Evolutionary conservation across 2,113 vertebrate species (phyloP).

Genomic region (Acrocephalus kingi): DNA sequence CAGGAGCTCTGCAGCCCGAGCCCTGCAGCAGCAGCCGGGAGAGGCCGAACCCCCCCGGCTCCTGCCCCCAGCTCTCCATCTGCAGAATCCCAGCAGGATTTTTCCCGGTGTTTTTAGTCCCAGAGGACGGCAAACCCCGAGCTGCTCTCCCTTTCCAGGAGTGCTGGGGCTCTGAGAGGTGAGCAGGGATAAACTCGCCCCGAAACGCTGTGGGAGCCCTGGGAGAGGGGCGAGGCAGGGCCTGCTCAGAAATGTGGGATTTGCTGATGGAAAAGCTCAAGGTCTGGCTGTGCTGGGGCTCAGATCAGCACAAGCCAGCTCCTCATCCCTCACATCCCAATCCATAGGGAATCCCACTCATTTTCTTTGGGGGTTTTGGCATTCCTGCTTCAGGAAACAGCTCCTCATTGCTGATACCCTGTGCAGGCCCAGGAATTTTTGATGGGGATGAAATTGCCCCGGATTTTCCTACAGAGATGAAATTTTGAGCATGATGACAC

Average conservation of each 20-base stretch:
- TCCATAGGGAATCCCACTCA: rapidly evolving
- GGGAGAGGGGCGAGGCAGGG: background rate
- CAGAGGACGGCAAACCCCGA: rapidly evolving
- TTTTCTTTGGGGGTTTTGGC: background rate
- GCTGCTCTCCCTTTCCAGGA: background rate
- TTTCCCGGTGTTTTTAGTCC: background rate
- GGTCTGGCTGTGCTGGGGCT: background rate
- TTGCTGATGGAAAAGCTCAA: background rate
- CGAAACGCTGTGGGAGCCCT: background rate
- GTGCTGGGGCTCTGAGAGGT: background rate
- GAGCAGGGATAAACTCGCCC: background rate
- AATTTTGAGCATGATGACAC: rapidly evolving
- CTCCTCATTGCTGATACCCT: background rate
- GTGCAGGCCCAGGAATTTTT: background rate
- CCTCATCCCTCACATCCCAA: background rate
- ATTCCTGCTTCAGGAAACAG: background rate
- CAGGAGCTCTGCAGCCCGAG: slow-evolving; percentile 21
- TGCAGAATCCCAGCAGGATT: background rate
- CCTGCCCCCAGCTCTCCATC: background rate
- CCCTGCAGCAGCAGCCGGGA: background rate
- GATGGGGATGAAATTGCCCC: background rate
- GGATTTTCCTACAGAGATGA: background rate
- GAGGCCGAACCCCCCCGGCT: background rate
- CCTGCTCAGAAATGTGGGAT: background rate
- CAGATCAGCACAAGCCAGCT: background rate